Base-by-base conservation (phyloP, 1,140 invertebrate genomes). In the Hyles vespertilio region DNA sequence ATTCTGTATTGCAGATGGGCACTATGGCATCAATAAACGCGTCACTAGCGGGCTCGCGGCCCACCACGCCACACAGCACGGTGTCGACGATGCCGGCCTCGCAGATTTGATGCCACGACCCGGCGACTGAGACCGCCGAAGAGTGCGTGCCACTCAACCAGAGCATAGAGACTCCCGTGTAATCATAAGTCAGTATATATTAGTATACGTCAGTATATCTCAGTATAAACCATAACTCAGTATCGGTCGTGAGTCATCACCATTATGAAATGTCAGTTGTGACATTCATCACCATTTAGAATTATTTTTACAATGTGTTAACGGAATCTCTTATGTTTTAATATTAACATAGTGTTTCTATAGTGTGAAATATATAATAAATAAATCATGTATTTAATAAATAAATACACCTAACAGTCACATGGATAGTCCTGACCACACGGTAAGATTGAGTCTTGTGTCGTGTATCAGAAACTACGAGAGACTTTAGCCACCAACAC, bases 21-120 rank as follows among this genome's bases (percentile, higher is more conserved):
- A 96, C 96, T 43, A 95, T 97, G 95, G 94, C 94, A 22, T 96
- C 95, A 10, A 93, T 95, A 12, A 94, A 94, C 46, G 95, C 95
- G 57, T 96, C 95, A 0, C 91, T 96, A 55, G 95, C 95, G 60
- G 95, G 95, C 40, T 96, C 95, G 9, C 90, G 95, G 43, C 95
- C 96, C 3, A 97, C 95, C 51, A 97, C 95, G 12, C 96, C 95
- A 0, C 95, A 96, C 78, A 96, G 94, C 74, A 96, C 95, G 5
- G 94, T 96, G 0, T 96, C 95, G 1, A 96, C 95, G 10, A 94
- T 95, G 92, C 95, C 95, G 3, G 92, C 92, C 3, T 92, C 91
- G 7, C 84, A 88, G 57, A 88, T 88, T 65, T 88, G 85, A 88
- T 81, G 68, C 59, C 43, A 55, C 33, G 33, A 32, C 7, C 10